Base-by-base conservation (phyloP, 2,113 vertebrate species). In the Corythornis cristatus region DNA sequence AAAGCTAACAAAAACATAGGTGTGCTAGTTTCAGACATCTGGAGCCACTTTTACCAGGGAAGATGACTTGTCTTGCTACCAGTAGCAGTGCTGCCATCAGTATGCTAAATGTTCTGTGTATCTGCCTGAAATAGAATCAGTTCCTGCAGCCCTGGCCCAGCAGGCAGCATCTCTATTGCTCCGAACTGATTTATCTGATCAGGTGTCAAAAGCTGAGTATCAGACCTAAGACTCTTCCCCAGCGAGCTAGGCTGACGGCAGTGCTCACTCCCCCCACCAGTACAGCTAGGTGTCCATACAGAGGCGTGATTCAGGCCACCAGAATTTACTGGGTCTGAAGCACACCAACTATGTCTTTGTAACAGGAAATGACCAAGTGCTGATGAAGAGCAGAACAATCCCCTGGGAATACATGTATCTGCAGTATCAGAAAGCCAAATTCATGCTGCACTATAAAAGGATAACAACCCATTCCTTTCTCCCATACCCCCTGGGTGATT, bases 61-160 rank as follows among this genome's bases (percentile, higher is more conserved):
- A 95, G 58, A 88, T 57, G 54, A 26, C 37, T 73, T 28, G 56
- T n/a, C 40, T 75, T 31, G 17, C 70, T 90, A 62, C 74, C 25
- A 61, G 64, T 65, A 72, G 45, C 62, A 65, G 53, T 9, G 43
- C 79, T 93, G 73, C 74, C 76, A 80, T 78, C 57, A 77, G 78
- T 57, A 84, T 93, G 77, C 80, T 79, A 91, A 85, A 72, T 26
- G 31, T 74, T 56, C 60, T 6, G 3, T n/a, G n/a, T 10, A 15
- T 60, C 64, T 65, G 58, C 93, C 50, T 80, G 87, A 93, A 96
- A 95, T 72, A 96, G 94, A 66, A 91, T 77, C 73, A 80, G 84
- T 56, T 76, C 51, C 85, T 65, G 74, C 89, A 92, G 89, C 67
- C 53, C 64, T 33, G 12, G n/a, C 70, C 89, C 86, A 84, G 71